Evolutionary conservation across 2,888 invertebrate species (phyloP), one percentile per base, ranked within the genome.

Genomic region (Brenthis hecate): DNA sequence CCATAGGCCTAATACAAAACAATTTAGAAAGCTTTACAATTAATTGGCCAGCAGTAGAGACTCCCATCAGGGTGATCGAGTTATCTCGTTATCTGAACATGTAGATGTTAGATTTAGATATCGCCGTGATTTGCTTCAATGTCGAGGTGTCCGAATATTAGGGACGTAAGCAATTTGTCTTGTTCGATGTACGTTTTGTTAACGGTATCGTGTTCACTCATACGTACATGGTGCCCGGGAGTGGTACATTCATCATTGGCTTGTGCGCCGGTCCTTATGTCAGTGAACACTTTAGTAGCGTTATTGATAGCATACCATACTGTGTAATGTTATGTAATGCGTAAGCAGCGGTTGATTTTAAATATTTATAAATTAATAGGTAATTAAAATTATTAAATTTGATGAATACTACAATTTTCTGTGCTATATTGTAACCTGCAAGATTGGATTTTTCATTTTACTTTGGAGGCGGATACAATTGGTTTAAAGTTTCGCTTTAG

Each of bases 121-220:
- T 84, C 84, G 81, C 77, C 81, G 78, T 80, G 82, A 83, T 86
- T 86, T 83, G 80, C 82, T 83, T 81, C 77, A 78, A 83, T 81
- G 81, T 85, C 82, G 86, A 88, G 90, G 90, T 89, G 91, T 90
- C 88, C 85, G 84, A 85, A 85, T 88, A 88, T 91, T 89, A 88
- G 87, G 88, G 90, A 90, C 89, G 88, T 87, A 88, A 91, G 90
- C 88, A 89, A 92, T 91, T 91, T 92, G 91, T 91, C 91, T 86
- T 87, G 86, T 87, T 86, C 85, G 85, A 85, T 88, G 85, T 86
- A 84, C 85, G 86, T 87, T 85, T 83, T 83, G 84, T 86, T 88
- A 89, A 87, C 88, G 88, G 89, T 86, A 85, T 72, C 72, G 70
- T 74, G 77, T 71, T 76, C 76, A 73, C 67, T 75, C 74, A 72